Conservation (phyloP, 2,797 vertebrate species). For the Prunella strophiata region DNA sequence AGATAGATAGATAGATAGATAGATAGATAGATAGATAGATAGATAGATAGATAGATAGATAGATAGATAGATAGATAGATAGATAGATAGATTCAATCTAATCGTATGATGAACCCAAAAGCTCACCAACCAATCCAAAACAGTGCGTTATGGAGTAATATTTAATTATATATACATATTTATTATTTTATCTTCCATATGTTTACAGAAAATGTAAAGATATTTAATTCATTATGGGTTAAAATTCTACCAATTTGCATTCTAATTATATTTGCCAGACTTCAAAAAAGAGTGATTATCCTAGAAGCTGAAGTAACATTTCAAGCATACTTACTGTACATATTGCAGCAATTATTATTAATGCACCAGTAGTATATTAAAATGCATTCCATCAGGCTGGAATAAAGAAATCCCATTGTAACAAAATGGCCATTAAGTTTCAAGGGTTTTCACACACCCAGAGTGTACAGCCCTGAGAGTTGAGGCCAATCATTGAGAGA, state of each 20-base stretch:
- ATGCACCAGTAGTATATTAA: background rate
- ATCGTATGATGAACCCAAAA: background rate
- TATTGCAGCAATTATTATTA: background rate
- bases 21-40: too few relatives aligned
- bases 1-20: background rate
- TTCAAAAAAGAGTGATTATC: background rate
- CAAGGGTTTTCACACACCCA: background rate
- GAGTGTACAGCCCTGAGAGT: background rate
- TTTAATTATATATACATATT: background rate
- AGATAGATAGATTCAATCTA: background rate
- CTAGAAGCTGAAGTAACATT: background rate
- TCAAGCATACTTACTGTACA: background rate
- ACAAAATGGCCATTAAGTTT: background rate
- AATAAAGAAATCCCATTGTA: background rate
- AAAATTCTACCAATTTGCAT: too few relatives aligned
- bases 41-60: too few relatives aligned
- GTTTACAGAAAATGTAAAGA: background rate
- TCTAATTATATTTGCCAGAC: background rate
- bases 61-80: background rate
- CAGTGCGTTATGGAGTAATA: background rate
- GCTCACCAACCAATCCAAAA: background rate
- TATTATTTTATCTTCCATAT: background rate
- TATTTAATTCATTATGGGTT: background rate
- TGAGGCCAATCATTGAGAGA: background rate
- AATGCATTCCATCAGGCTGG: background rate